These are phyloP conservation scores for Otus sunia DNA, from an alignment of 2,113 vertebrate species.

Conservation along the genomic window DNA sequence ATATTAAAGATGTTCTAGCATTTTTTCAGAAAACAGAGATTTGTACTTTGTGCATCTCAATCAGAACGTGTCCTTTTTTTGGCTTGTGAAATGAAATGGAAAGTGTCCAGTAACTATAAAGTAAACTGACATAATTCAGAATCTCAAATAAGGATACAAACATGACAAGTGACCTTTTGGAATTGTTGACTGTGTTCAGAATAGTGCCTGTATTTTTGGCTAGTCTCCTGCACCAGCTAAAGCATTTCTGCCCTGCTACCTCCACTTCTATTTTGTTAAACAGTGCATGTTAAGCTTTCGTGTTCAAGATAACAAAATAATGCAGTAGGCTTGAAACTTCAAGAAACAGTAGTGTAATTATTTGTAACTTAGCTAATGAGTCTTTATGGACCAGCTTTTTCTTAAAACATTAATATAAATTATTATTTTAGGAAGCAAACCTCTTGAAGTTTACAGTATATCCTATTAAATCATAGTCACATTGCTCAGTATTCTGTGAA, in stretches of 20 bases:
- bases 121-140: neutral
- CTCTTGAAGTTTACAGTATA: neutral
- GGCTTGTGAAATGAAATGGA: neutral
- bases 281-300: conserved; percentile 28
- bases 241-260: conserved; percentile 45
- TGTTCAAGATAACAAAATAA: neutral
- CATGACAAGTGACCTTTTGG: neutral
- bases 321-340: neutral
- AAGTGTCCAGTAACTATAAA: neutral
- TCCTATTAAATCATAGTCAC: neutral
- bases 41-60: neutral
- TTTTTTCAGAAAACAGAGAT: neutral
- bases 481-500: neutral
- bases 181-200: neutral
- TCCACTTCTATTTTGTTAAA: neutral
- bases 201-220: neutral
- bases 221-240: conserved; percentile 10
- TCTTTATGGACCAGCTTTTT: neutral
- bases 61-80: neutral
- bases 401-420: neutral
- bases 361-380: neutral
- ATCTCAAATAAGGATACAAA: neutral
- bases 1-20: neutral
- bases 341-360: neutral
- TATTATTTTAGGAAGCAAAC: neutral